Base-by-base conservation (phyloP, 2,888 invertebrate genomes). In the Dorcus hopei region DNA sequence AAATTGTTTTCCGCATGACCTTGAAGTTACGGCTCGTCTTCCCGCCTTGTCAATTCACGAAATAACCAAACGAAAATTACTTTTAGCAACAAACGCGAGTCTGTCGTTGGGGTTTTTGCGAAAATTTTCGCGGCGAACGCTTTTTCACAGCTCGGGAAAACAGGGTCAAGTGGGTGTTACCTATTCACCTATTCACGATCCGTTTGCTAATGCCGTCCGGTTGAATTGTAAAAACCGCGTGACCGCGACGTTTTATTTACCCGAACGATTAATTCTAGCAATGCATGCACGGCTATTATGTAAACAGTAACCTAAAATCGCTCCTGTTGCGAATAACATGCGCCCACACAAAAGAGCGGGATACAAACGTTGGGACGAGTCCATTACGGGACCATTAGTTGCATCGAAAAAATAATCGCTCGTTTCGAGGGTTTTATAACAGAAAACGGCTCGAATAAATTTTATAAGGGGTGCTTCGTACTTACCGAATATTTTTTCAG, bases 401-500 rank as follows among this genome's bases (percentile, higher is more conserved):
- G 41, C 50, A 49, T 41, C 51, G 57, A 53, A 61, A 64, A 62
- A 61, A 62, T 59, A 64, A 62, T 41, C 54, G 50, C 54, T 59
- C 49, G 59, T 59, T 60, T 59, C 38, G 42, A 43, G 26, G 49
- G 52, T 19, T 62, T 65, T 64, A 52, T 78, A 77, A 78, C 77
- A 74, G 74, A 77, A 79, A 75, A 69, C 65, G 54, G 57, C 33
- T 42, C 38, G 64, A 71, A 66, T 66, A 70, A 70, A 59, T 61
- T 62, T 58, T 55, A 58, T 61, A 72, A 70, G 71, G 66, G 61
- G 60, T 26, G 49, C 38, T 40, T 42, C 59, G 57, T 70, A 86
- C 88, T 87, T 81, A 88, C 88, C 82, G 84, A 83, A 83, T 85
- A 84, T 82, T 85, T 86, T 81, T 82, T 82, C 70, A 80, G 75